phyloP scores from a whole-genome alignment of 1,140 invertebrate species.

The Hestina assimilis region DNA sequence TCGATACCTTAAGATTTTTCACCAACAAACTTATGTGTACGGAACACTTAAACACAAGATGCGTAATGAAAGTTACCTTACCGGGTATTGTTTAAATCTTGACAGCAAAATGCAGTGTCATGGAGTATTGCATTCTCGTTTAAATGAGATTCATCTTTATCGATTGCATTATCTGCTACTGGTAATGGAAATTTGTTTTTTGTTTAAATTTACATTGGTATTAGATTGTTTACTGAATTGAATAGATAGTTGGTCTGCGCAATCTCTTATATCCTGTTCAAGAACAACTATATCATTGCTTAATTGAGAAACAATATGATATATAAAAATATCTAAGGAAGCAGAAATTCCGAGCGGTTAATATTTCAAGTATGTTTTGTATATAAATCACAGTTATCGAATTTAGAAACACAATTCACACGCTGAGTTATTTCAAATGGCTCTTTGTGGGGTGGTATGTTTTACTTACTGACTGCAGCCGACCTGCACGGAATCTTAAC shows the following conservation, averaged over 20 bases:
- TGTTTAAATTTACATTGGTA: constrained; percentile 18
- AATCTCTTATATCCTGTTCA: not conserved
- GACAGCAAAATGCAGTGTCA: constrained; percentile 38
- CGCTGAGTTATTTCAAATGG: constrained; percentile 9
- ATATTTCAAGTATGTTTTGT: not conserved
- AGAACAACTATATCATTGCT: no score
- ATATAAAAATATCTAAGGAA: no score
- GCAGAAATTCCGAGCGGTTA: not conserved
- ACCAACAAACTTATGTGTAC: not conserved
- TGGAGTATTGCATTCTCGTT: constrained; percentile 37
- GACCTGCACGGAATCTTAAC: constrained; percentile 59
- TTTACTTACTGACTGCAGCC: constrained; percentile 26
- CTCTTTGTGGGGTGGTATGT: constrained; percentile 4
- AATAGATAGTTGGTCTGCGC: not conserved
- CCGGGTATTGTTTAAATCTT: constrained; percentile 32
- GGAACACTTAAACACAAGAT: not conserved
- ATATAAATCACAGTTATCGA: constrained; percentile 1
- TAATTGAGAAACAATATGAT: no score
- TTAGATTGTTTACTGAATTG: not conserved
- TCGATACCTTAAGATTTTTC: no score
- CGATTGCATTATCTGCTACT: constrained; percentile 54
- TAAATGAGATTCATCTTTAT: constrained; percentile 53
- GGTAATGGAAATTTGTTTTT: constrained; percentile 35
- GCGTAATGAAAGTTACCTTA: not conserved
- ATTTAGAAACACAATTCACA: constrained; percentile 10